These are phyloP conservation scores for Dipodomys merriami DNA, from an alignment of 2,113 vertebrate species.

Conservation along the genomic window DNA sequence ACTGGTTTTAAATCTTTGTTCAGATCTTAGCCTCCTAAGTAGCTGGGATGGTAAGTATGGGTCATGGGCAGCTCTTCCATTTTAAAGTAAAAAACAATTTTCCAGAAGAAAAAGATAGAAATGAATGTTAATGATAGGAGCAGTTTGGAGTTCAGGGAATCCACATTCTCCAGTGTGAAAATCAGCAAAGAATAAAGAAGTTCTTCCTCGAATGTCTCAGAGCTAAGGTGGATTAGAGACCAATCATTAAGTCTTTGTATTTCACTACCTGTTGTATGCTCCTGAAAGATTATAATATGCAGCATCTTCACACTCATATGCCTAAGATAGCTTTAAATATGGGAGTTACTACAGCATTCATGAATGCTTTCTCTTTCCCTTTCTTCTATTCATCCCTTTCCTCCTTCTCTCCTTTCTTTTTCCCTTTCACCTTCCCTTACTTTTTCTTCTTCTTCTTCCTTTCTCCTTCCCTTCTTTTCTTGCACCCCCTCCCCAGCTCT, in stretches of 20 bases:
- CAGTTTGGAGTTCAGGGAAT: background rate
- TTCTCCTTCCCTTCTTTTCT: no score
- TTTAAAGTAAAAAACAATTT: background rate
- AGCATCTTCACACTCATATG: conserved; percentile 8
- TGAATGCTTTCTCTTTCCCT: background rate
- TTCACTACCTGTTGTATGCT: background rate
- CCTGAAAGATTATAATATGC: background rate
- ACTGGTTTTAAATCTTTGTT: no score
- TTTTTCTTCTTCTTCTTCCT: no score
- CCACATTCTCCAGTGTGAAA: background rate
- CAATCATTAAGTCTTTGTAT: background rate
- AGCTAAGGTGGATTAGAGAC: background rate
- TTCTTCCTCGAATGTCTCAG: background rate
- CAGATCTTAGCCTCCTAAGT: no score
- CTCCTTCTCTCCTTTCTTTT: no score
- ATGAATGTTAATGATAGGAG: background rate
- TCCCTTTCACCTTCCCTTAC: no score
- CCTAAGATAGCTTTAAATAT: background rate
- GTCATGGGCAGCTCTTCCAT: no score
- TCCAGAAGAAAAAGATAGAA: background rate
- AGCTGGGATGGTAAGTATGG: no score
- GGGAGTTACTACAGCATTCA: background rate
- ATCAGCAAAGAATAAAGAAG: background rate
- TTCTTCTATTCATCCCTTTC: no score
- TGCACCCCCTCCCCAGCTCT: background rate